Evolutionary conservation across 2,113 vertebrate genomes (phyloP).

Genomic region (Oncorhynchus kisutch): DNA sequence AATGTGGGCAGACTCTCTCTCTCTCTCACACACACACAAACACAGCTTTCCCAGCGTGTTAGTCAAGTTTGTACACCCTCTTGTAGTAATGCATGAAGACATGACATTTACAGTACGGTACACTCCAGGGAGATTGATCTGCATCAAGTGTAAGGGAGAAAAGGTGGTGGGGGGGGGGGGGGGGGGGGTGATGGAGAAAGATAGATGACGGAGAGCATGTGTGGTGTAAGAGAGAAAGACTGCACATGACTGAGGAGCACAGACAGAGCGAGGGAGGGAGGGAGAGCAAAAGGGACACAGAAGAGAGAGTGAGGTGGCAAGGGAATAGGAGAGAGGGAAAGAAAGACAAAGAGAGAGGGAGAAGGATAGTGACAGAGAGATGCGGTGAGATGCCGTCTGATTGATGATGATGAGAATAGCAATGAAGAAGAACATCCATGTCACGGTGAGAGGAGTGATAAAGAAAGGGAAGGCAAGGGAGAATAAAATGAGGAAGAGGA

Average conservation of each 20-base stretch:
- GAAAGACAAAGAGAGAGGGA: neutral
- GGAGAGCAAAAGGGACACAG: slow-evolving; percentile 54
- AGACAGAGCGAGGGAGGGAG: slow-evolving; percentile 13
- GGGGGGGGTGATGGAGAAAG: slow-evolving; percentile 52
- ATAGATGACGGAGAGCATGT: slow-evolving; percentile 50
- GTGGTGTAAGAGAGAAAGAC: slow-evolving; percentile 36
- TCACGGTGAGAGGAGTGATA: neutral
- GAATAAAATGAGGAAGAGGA: too few relatives aligned
- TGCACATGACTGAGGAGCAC: slow-evolving; percentile 53
- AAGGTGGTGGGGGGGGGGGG: neutral
- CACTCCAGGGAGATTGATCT: neutral
- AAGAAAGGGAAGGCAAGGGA: neutral
- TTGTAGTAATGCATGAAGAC: too few relatives aligned
- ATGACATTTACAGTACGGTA: neutral
- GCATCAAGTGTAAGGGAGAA: neutral
- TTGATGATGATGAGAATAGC: slow-evolving; percentile 66
- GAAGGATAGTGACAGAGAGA: neutral
- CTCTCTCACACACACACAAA: too few relatives aligned
- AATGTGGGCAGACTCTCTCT: too few relatives aligned
- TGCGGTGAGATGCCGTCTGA: slow-evolving; percentile 39
- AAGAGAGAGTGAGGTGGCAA: slow-evolving; percentile 1
- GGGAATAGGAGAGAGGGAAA: slow-evolving; percentile 34
- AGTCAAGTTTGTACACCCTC: too few relatives aligned
- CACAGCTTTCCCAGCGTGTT: too few relatives aligned
- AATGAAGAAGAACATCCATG: slow-evolving; percentile 60